These are phyloP conservation scores for Drosophila ustulata DNA, from an alignment of 2,888 invertebrate species.

Conservation along the genomic window DNA sequence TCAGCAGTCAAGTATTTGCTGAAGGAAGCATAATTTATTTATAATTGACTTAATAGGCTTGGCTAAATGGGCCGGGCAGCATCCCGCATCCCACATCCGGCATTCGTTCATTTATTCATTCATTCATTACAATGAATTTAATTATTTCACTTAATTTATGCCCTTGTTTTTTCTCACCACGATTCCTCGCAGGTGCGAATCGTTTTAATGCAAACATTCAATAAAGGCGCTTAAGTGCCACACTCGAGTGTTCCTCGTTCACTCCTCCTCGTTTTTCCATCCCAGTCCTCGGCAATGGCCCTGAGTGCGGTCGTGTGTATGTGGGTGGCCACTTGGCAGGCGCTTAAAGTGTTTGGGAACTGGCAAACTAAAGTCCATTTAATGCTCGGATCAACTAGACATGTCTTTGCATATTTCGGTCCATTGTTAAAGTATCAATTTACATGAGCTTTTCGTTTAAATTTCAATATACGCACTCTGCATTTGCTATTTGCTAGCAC, in stretches of 20 bases:
- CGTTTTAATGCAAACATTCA: slow-evolving; percentile 49
- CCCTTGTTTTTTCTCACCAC: slow-evolving; percentile 31
- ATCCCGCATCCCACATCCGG: slow-evolving; percentile 32
- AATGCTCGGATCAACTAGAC: slow-evolving; percentile 33
- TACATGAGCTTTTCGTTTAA: slow-evolving; percentile 60
- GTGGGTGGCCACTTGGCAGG: slow-evolving; percentile 27
- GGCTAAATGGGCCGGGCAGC: slow-evolving; percentile 31
- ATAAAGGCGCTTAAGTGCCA: slow-evolving; percentile 36
- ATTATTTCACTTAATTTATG: slow-evolving; percentile 71
- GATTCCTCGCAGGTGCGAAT: slow-evolving; percentile 47
- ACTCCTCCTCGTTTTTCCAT: background rate
- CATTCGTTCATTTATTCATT: slow-evolving; percentile 32
- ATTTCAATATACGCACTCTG: slow-evolving; percentile 31
- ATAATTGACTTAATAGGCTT: slow-evolving; percentile 74
- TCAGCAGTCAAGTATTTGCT: slow-evolving; percentile 50
- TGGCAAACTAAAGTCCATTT: slow-evolving; percentile 23
- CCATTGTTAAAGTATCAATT: slow-evolving; percentile 63
- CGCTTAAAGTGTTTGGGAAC: slow-evolving; percentile 28
- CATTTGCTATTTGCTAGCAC: slow-evolving; percentile 30
- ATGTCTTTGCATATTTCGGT: slow-evolving; percentile 33
- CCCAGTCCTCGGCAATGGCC: slow-evolving; percentile 2
- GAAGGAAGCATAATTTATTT: slow-evolving; percentile 73
- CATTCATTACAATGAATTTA: slow-evolving; percentile 68
- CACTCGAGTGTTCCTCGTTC: slow-evolving; percentile 11
- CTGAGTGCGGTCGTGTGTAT: slow-evolving; percentile 2